Base-by-base conservation (phyloP, 2,113 vertebrate species). In the Seriola rivoliana region DNA sequence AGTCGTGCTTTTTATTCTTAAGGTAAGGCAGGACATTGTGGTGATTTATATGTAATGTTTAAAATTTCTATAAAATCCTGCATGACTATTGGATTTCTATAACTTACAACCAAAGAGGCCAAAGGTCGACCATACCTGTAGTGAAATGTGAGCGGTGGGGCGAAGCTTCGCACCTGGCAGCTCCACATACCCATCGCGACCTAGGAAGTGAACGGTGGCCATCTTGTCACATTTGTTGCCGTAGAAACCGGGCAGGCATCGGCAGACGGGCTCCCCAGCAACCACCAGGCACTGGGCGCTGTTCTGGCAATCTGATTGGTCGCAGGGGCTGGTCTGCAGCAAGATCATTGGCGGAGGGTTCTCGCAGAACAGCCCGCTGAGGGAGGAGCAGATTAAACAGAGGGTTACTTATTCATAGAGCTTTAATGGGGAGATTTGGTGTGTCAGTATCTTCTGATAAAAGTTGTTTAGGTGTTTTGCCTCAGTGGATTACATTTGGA, bases 241-340 rank as follows among this genome's bases (percentile, higher is more conserved):
- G 0, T 96, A 97, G 40, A 98, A 99, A 87, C 98, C 96, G 0
- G 97, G 97, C 4, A 96, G 94, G 88, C 98, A 99, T 88, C 97
- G 97, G 84, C 98, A 99, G 70, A 97, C 88, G 0, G 98, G 98
- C 85, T 99, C 98, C 0, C 96, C 96, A 8, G 97, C 95, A 1
- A 91, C 93, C 29, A 97, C 92, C 21, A 99, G 95, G 94, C 98
- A 99, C 92, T 97, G 97, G 0, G 97, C 97, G 0, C 97, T 96
- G 0, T 99, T 97, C 93, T 98, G 97, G 93, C 98, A 99, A 59
- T 99, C 98, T 0, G 96, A 96, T 74, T 99, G 95, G 90, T 99
- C 98, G 0, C 98, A 99, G 0, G 98, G 98, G 90, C 98, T 99
- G 1, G 98, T 99, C 94, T 99, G 98, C 65, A 99, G 97, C 90